A percentile compares a stretch with the other conserved stretches of the same genome.
These are phyloP conservation scores for Mormoops blainvillei DNA, from an alignment of 2,113 vertebrate genomes.

Conservation along the genomic window DNA sequence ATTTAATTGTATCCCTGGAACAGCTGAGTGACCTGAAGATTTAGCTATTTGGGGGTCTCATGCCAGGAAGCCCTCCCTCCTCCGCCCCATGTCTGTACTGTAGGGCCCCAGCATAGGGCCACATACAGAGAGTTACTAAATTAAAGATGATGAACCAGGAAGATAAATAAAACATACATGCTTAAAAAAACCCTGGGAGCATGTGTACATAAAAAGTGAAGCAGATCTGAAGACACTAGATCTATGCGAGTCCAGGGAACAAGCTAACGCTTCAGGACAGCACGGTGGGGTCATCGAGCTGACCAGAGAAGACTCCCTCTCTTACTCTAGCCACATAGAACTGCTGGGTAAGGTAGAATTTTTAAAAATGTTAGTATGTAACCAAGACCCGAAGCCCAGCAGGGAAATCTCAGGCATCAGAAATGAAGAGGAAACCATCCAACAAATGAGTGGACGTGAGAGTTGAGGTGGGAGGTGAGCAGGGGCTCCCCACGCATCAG, in stretches of 20 bases:
- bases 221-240: not conserved
- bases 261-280: not conserved
- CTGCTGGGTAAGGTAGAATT: not conserved
- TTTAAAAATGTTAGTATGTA: not conserved
- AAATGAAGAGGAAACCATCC: not conserved
- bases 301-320: not conserved
- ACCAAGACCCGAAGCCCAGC: not conserved
- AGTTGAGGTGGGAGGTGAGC: not conserved
- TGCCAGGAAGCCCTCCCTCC: not conserved
- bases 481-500: not conserved
- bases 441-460: not conserved
- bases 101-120: not conserved
- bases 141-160: not conserved
- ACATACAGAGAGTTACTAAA: not conserved
- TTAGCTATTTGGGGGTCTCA: not conserved
- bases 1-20: not conserved
- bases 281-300: no score
- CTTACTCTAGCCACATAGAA: not conserved
- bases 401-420: not conserved
- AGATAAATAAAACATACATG: not conserved
- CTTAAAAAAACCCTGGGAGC: not conserved
- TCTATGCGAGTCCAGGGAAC: not conserved
- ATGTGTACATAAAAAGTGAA: not conserved
- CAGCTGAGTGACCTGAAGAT: not conserved
- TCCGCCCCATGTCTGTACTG: not conserved